These are phyloP conservation scores for Troilus luridus DNA, from an alignment of 2,888 invertebrate species.

Conservation along the genomic window DNA sequence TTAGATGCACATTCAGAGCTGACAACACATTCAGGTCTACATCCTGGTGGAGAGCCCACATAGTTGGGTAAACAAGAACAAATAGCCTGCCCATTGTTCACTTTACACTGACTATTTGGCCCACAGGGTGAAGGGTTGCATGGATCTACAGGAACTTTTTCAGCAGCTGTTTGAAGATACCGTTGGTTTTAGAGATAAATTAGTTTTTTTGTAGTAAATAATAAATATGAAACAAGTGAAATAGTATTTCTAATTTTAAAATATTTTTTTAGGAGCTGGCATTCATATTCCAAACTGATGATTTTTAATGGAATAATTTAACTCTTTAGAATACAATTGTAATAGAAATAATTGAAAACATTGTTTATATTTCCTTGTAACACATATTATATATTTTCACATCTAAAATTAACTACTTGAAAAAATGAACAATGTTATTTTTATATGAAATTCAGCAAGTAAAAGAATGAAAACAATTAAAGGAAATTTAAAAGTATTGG, in stretches of 20 bases:
- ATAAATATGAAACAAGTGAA: not conserved
- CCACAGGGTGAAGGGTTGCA: constrained; percentile 74
- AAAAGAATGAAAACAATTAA: not conserved
- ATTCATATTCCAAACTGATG: not conserved
- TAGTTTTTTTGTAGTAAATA: not conserved
- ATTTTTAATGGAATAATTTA: not conserved
- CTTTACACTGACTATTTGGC: constrained; percentile 68
- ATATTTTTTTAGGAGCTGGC: too few species aligned
- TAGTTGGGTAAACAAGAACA: constrained; percentile 67
- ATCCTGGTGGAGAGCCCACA: constrained; percentile 69
- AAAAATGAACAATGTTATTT: too few species aligned
- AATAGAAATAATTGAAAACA: not conserved
- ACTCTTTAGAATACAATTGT: too few species aligned
- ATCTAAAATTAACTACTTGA: too few species aligned
- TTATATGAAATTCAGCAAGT: too few species aligned
- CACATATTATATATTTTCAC: not conserved
- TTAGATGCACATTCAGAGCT: constrained; percentile 68
- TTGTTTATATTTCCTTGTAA: not conserved
- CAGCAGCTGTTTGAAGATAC: constrained; percentile 60
- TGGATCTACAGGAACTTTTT: constrained; percentile 72
- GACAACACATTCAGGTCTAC: constrained; percentile 67
- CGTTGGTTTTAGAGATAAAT: not conserved
- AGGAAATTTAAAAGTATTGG: not conserved
- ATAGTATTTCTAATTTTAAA: not conserved
- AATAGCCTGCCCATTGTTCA: constrained; percentile 67